Evolutionary conservation across 2,888 invertebrate genomes (phyloP).

Genomic region (Chymomyza caudatula): DNA sequence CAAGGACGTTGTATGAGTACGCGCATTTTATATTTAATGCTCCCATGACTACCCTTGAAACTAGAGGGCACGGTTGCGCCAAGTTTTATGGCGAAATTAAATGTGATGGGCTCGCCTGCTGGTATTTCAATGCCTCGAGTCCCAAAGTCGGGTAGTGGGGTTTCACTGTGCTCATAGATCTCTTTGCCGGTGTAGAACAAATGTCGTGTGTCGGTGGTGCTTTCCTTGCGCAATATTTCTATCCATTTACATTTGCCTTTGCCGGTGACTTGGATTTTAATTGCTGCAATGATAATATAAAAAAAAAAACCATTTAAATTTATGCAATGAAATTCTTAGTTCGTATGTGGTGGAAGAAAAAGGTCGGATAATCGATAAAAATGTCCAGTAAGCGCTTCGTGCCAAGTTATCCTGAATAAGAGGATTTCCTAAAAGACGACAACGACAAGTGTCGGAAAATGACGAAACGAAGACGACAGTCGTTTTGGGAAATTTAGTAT

Average conservation of each 20-base stretch:
- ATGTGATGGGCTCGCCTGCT: slow-evolving; percentile 70
- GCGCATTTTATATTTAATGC: slow-evolving; percentile 77
- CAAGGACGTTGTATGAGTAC: slow-evolving; percentile 77
- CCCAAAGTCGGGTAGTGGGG: slow-evolving; percentile 73
- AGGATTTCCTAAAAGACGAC: too few species aligned
- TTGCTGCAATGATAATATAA: slow-evolving; percentile 56
- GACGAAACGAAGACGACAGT: too few species aligned
- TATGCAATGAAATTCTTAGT: too few species aligned
- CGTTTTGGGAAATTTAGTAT: too few species aligned
- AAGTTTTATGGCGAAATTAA: slow-evolving; percentile 72
- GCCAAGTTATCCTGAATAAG: too few species aligned
- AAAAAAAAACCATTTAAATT: background rate
- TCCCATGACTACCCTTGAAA: slow-evolving; percentile 75
- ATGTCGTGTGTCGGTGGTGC: slow-evolving; percentile 70
- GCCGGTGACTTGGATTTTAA: slow-evolving; percentile 76
- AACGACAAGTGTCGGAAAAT: too few species aligned
- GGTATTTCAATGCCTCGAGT: slow-evolving; percentile 75
- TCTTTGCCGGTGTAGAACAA: slow-evolving; percentile 76
- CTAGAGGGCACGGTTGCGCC: slow-evolving; percentile 74
- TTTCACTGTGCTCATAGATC: slow-evolving; percentile 73
- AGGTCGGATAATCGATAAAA: too few species aligned
- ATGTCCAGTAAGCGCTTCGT: too few species aligned
- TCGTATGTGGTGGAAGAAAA: too few species aligned
- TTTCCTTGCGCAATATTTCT: slow-evolving; percentile 75
- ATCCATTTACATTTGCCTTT: slow-evolving; percentile 78